phyloP scores from a whole-genome alignment of 2,888 invertebrate genomes.

The Caenorhabditis becei region DNA sequence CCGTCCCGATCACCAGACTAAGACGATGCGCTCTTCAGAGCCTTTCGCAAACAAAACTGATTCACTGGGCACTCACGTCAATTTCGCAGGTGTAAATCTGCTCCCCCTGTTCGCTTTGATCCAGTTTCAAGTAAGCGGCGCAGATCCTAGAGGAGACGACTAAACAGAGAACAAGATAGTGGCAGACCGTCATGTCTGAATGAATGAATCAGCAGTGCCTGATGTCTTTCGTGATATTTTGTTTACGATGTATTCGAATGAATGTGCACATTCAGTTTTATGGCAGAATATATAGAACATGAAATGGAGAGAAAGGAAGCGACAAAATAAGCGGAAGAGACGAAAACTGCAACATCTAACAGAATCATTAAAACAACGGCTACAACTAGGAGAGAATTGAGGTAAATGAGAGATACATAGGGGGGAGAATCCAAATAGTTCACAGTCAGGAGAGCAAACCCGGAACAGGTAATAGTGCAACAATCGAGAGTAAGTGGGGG shows the following conservation, averaged over 20 bases:
- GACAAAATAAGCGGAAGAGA: background rate
- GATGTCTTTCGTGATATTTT: background rate
- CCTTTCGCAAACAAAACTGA: background rate
- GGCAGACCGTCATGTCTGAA: constrained; percentile 16
- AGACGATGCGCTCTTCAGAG: constrained; percentile 1
- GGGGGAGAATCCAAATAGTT: background rate
- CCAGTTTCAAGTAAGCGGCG: background rate
- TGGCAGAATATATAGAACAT: constrained; percentile 15
- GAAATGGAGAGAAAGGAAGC: background rate
- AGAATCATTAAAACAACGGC: background rate
- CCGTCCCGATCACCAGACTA: background rate
- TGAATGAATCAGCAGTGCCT: constrained; percentile 22
- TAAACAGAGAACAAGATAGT: constrained; percentile 4
- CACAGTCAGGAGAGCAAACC: constrained; percentile 17
- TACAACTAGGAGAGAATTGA: background rate
- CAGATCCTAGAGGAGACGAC: background rate
- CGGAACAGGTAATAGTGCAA: background rate
- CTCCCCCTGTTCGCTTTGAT: constrained; percentile 12
- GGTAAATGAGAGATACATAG: constrained; percentile 5
- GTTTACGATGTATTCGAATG: constrained; percentile 12
- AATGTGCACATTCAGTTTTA: constrained; percentile 47
- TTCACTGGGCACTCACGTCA: constrained; percentile 33
- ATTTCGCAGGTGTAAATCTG: constrained; percentile 44
- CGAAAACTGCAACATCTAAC: background rate
- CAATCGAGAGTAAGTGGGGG: background rate